Conservation (phyloP, 2,888 invertebrate genomes). For the Hyppa rectilinea region DNA sequence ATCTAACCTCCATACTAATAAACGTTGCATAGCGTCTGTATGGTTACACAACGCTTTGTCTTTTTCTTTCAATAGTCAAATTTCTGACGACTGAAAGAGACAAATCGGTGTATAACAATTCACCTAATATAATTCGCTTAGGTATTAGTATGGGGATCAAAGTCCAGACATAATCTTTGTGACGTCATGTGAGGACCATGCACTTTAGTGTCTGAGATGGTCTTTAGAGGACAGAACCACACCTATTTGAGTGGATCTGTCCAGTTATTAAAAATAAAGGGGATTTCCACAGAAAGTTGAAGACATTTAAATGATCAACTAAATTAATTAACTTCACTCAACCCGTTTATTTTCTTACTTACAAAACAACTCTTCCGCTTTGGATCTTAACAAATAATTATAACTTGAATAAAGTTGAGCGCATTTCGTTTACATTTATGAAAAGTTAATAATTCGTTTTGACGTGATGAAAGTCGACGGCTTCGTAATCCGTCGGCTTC, state of each 20-base stretch:
- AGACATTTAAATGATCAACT: constrained; percentile 21
- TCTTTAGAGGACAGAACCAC: background rate
- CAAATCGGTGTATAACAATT: too few species aligned
- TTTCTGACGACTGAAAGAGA: too few species aligned
- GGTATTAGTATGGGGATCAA: too few species aligned
- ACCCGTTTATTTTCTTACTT: constrained; percentile 5
- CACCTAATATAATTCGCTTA: too few species aligned
- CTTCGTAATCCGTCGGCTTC: constrained; percentile 62
- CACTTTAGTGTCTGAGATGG: background rate
- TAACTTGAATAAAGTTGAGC: constrained; percentile 54
- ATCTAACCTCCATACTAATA: too few species aligned
- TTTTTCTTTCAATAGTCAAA: too few species aligned
- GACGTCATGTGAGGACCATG: background rate
- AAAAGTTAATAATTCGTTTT: constrained; percentile 62
- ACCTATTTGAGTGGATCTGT: background rate
- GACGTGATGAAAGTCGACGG: constrained; percentile 51
- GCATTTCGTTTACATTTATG: constrained; percentile 58
- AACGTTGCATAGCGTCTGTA: too few species aligned
- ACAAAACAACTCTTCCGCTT: constrained; percentile 45
- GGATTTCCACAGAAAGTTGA: background rate
- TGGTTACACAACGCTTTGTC: too few species aligned
- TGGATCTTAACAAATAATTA: constrained; percentile 59
- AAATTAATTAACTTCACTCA: constrained; percentile 31
- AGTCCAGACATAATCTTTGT: too few species aligned
- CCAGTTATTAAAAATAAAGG: background rate